These are phyloP conservation scores for Lasiommata megera DNA, from an alignment of 2,888 invertebrate species.

Conservation along the genomic window DNA sequence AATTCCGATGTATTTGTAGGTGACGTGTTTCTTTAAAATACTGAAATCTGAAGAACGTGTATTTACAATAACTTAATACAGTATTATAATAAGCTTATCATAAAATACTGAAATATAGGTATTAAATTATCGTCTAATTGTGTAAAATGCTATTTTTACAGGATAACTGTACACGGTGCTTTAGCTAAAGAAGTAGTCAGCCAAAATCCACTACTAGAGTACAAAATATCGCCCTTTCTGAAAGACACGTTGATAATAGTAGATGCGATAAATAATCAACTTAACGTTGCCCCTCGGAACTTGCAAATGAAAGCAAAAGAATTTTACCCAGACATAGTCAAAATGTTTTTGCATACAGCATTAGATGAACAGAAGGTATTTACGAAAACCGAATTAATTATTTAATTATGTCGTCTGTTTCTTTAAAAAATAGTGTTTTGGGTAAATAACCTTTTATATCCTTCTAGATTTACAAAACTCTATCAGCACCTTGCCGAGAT, in stretches of 20 bases:
- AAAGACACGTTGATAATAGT: slow-evolving; percentile 52
- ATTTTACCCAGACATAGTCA: slow-evolving; percentile 51
- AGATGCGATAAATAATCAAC: slow-evolving; percentile 54
- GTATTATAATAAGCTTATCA: too few relatives aligned
- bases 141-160: slow-evolving; percentile 37
- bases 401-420: background rate
- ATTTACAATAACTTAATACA: too few relatives aligned
- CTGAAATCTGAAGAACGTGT: too few relatives aligned
- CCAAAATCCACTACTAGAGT: slow-evolving; percentile 64
- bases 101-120: too few relatives aligned
- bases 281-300: slow-evolving; percentile 43
- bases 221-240: slow-evolving; percentile 61
- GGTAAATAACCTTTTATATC: too few relatives aligned
- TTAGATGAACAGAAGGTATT: slow-evolving; percentile 64
- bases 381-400: background rate
- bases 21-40: too few relatives aligned
- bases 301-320: slow-evolving; percentile 45
- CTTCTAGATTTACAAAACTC: slow-evolving; percentile 58
- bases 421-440: background rate
- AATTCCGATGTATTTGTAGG: too few relatives aligned
- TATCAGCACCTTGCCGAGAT: slow-evolving; percentile 55
- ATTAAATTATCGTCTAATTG: background rate
- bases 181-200: slow-evolving; percentile 70
- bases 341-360: slow-evolving; percentile 55
- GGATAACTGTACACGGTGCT: slow-evolving; percentile 69